These are phyloP conservation scores for Pavo muticus DNA, from an alignment of 2,113 vertebrate genomes.

Conservation along the genomic window DNA sequence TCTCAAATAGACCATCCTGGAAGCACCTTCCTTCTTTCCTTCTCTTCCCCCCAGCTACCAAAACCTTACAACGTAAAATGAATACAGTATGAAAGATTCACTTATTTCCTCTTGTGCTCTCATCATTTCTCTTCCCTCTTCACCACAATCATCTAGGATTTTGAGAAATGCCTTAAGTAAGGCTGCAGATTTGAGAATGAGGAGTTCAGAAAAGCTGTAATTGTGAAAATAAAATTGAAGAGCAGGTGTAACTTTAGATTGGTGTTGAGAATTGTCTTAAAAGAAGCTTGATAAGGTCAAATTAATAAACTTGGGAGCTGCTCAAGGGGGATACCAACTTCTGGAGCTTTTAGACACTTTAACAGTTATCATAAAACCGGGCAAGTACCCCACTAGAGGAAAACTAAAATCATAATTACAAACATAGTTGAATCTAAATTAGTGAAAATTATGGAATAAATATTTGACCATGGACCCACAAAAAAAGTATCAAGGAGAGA, in stretches of 20 bases:
- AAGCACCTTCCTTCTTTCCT: too few species aligned
- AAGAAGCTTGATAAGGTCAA: constrained; percentile 77
- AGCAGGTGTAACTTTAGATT: constrained; percentile 65
- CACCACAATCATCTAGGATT: background rate
- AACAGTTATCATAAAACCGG: constrained; percentile 77
- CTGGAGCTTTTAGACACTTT: constrained; percentile 53
- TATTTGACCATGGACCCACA: background rate
- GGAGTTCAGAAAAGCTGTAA: constrained; percentile 37
- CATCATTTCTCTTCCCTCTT: background rate
- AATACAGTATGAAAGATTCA: background rate
- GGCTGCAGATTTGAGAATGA: constrained; percentile 21
- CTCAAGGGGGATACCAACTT: constrained; percentile 57
- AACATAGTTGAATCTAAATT: constrained; percentile 15
- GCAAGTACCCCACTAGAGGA: constrained; percentile 34
- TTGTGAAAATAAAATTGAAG: constrained; percentile 52
- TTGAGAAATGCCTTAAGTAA: constrained; percentile 1
- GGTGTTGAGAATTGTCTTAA: constrained; percentile 73
- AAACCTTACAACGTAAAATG: background rate
- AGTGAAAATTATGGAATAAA: background rate
- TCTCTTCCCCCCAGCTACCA: background rate
- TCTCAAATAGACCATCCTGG: too few species aligned
- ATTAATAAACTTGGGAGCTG: constrained; percentile 73
- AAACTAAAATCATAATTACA: constrained; percentile 64
- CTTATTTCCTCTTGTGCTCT: background rate
- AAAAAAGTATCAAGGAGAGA: background rate